Evolutionary conservation across 1,140 invertebrate species (phyloP).

Genomic region (Lepidurus arcticus): DNA sequence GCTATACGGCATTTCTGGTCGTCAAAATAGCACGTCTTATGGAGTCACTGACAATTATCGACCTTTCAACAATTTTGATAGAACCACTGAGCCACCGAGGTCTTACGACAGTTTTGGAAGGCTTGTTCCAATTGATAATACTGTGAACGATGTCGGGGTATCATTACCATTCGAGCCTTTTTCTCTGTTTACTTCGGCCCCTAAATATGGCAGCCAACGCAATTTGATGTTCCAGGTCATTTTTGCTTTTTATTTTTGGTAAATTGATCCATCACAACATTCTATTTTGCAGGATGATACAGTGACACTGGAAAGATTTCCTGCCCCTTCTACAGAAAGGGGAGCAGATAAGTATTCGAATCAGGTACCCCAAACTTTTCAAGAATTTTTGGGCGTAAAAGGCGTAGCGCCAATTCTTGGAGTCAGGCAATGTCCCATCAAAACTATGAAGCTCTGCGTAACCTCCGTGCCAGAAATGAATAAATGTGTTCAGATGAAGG

Average conservation of each 20-base stretch:
- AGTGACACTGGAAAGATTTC: constrained; percentile 48
- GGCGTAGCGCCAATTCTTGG: constrained; percentile 62
- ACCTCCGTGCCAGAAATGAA: constrained; percentile 82
- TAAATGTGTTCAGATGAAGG: constrained; percentile 89
- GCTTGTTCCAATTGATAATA: constrained; percentile 17
- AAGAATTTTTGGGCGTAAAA: constrained; percentile 52
- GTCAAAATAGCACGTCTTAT: background rate
- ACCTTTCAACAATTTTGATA: background rate
- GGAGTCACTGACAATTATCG: background rate
- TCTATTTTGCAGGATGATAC: constrained; percentile 59
- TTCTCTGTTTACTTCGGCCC: constrained; percentile 62
- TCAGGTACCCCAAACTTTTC: constrained; percentile 57
- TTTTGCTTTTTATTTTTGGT: constrained; percentile 25
- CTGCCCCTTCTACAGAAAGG: background rate
- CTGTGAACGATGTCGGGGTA: constrained; percentile 18
- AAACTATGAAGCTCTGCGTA: constrained; percentile 75
- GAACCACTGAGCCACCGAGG: constrained; percentile 15
- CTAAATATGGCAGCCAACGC: constrained; percentile 56
- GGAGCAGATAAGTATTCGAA: constrained; percentile 45
- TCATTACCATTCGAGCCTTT: constrained; percentile 50
- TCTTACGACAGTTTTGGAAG: constrained; percentile 28
- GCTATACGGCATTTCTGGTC: constrained; percentile 42
- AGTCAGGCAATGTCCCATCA: constrained; percentile 71
- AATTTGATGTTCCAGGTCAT: constrained; percentile 65
- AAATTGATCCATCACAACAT: background rate